A percentile compares a stretch with the other conserved stretches of the same genome.
These are phyloP conservation scores for Drosophila austrosaltans DNA, from an alignment of 2,888 invertebrate species.

Conservation along the genomic window DNA sequence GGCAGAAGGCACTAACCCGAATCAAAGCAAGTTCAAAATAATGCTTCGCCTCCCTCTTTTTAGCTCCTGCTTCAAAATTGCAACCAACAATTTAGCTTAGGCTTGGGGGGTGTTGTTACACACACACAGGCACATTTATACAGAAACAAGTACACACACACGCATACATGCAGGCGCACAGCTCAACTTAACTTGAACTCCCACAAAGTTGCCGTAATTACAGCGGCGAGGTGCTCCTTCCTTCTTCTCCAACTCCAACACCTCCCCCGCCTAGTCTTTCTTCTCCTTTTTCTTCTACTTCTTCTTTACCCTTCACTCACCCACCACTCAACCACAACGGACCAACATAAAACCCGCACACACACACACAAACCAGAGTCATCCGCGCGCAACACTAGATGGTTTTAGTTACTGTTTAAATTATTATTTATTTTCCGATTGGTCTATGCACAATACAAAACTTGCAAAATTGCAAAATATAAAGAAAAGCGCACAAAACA, in stretches of 20 bases:
- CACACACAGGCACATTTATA: slow-evolving; percentile 48
- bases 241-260: slow-evolving; percentile 45
- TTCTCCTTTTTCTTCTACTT: slow-evolving; percentile 29
- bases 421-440: not conserved
- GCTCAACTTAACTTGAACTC: slow-evolving; percentile 74
- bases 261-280: slow-evolving; percentile 28
- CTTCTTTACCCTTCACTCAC: slow-evolving; percentile 10
- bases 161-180: slow-evolving; percentile 43
- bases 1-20: slow-evolving; percentile 73
- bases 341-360: slow-evolving; percentile 9
- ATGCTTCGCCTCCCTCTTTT: not conserved
- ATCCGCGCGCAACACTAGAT: not conserved
- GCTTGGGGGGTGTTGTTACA: slow-evolving; percentile 74
- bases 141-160: slow-evolving; percentile 23
- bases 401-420: not conserved
- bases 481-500: slow-evolving; percentile 11
- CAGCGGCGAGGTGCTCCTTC: slow-evolving; percentile 59
- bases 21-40: slow-evolving; percentile 45
- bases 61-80: slow-evolving; percentile 4
- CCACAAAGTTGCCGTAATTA: slow-evolving; percentile 73
- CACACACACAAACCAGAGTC: slow-evolving; percentile 17
- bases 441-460: not conserved
- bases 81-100: slow-evolving; percentile 27
- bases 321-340: not conserved
- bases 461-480: slow-evolving; percentile 3